Evolutionary conservation across 1,140 invertebrate genomes (phyloP).

Genomic region (Hormaphis cornu): DNA sequence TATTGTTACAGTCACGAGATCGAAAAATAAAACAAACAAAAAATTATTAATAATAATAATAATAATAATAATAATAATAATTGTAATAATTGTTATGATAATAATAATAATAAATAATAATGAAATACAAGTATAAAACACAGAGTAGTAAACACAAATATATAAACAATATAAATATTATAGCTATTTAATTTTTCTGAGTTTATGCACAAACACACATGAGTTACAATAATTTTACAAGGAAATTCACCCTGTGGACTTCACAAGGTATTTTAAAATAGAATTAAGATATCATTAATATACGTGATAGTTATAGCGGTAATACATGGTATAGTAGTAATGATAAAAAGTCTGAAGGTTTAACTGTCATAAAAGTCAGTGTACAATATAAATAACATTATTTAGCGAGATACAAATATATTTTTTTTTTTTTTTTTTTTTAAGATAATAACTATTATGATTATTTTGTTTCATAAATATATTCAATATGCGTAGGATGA

Average conservation of each 20-base stretch:
- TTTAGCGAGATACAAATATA: neutral
- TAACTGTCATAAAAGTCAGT: neutral
- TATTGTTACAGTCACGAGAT: slow-evolving; percentile 20
- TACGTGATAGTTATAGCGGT: neutral
- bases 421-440: neutral
- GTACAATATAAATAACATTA: neutral
- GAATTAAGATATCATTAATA: neutral
- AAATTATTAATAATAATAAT: slow-evolving; percentile 6
- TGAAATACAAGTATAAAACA: neutral
- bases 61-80: slow-evolving; percentile 8
- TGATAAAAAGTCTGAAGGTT: neutral
- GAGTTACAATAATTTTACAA: neutral
- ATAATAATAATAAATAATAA: slow-evolving; percentile 9
- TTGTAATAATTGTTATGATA: neutral
- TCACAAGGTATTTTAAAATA: neutral
- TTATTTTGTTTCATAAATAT: neutral
- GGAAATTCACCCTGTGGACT: no score
- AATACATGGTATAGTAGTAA: neutral
- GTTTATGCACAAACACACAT: neutral
- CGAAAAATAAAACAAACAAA: slow-evolving; percentile 21
- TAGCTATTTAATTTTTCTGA: neutral
- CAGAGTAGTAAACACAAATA: slow-evolving; percentile 1
- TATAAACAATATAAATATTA: slow-evolving; percentile 15
- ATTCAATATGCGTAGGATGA: slow-evolving; percentile 57
- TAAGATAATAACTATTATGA: neutral